Conservation (phyloP, 2,888 invertebrate genomes). For the Microchrysa polita region DNA sequence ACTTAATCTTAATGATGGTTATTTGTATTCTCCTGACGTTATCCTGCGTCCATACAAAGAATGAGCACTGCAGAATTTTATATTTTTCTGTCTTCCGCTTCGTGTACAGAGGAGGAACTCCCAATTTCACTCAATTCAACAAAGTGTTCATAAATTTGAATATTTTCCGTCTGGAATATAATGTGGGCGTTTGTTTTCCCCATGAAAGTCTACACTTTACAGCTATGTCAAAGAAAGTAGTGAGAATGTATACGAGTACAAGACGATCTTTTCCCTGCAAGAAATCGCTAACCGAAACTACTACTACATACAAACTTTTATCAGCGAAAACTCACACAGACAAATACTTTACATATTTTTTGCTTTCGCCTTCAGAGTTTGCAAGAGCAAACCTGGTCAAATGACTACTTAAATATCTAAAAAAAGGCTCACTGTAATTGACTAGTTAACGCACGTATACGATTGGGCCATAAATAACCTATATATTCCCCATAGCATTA, state of each 20-base stretch:
- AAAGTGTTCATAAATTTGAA: conserved; percentile 33
- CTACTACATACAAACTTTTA: too few relatives aligned
- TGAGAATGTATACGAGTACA: background rate
- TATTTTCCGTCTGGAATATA: conserved; percentile 4
- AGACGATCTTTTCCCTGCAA: too few relatives aligned
- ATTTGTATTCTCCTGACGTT: conserved; percentile 5
- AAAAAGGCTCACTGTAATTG: too few relatives aligned
- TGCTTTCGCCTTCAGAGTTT: too few relatives aligned
- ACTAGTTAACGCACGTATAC: too few relatives aligned
- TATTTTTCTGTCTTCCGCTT: background rate
- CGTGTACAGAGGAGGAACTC: background rate
- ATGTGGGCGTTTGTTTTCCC: background rate
- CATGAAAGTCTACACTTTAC: background rate
- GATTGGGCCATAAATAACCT: too few relatives aligned
- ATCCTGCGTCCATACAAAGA: background rate
- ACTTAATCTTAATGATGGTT: conserved; percentile 10
- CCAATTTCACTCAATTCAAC: conserved; percentile 1
- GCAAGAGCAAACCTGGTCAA: too few relatives aligned
- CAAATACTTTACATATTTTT: too few relatives aligned
- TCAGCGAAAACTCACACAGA: too few relatives aligned
- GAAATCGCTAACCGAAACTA: too few relatives aligned
- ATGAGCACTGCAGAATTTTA: background rate
- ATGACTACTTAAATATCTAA: too few relatives aligned
- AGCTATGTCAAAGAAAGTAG: background rate
- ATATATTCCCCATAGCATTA: too few relatives aligned